Conservation (phyloP, 2,113 vertebrate genomes). For the Lathamus discolor region DNA sequence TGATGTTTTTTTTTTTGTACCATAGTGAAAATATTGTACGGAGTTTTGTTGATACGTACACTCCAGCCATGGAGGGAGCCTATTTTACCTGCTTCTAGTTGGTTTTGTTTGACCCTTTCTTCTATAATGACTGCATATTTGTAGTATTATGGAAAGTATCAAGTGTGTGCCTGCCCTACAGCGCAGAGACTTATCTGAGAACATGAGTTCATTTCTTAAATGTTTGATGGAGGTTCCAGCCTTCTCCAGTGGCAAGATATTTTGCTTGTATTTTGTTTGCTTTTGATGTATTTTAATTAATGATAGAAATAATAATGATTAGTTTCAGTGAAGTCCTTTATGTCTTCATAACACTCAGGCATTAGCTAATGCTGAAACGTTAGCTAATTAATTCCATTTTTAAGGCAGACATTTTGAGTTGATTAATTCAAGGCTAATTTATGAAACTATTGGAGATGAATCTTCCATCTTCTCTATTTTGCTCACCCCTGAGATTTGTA, state of each 20-base stretch:
- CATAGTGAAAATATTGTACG: neutral
- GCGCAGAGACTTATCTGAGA: neutral
- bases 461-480: neutral
- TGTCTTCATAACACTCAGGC: neutral
- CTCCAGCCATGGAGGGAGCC: neutral
- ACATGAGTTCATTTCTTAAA: neutral
- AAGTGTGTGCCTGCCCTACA: neutral
- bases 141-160: neutral
- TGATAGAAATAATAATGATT: neutral
- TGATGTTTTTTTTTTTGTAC: neutral
- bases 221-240: neutral
- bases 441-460: neutral
- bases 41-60: neutral
- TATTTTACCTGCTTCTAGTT: conserved; percentile 5
- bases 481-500: neutral
- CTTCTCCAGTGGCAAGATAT: neutral
- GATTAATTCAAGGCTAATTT: conserved; percentile 26
- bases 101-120: neutral
- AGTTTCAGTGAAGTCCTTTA: neutral
- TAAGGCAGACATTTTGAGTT: neutral
- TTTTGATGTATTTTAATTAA: conserved; percentile 38
- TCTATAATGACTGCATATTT: neutral
- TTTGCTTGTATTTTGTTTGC: conserved; percentile 25
- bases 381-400: conserved; percentile 14
- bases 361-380: neutral